Percentiles rank a stretch among this genome's conserved stretches.
Conservation (phyloP, 2,797 vertebrate genomes). For the Lepidocolaptes lacrymiger region DNA sequence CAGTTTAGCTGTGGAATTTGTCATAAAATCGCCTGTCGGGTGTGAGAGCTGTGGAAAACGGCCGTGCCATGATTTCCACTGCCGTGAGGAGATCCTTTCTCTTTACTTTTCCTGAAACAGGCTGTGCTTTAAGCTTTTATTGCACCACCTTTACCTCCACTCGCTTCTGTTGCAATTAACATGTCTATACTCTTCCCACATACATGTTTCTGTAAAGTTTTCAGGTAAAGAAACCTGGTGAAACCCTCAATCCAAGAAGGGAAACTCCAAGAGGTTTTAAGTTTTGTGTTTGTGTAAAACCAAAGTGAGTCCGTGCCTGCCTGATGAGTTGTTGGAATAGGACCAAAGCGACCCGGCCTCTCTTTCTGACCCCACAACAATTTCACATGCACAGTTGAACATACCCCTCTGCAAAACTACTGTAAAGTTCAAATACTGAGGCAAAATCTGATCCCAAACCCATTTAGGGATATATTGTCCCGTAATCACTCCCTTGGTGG, state of each 20-base stretch:
- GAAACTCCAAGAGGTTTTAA: neutral
- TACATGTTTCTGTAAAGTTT: neutral
- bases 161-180: neutral
- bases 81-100: neutral
- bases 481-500: rapidly evolving
- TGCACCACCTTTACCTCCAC: rapidly evolving
- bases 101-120: neutral
- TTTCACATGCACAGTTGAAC: rapidly evolving
- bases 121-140: neutral
- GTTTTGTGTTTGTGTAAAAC: neutral
- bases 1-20: neutral
- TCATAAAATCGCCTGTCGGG: neutral
- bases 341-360: neutral
- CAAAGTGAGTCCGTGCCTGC: rapidly evolving
- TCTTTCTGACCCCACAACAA: neutral
- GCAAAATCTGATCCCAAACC: neutral
- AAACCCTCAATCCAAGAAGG: neutral
- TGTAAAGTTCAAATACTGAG: neutral
- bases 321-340: neutral
- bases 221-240: neutral
- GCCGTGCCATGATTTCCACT: neutral
- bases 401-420: neutral
- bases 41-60: neutral
- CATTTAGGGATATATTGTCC: neutral
- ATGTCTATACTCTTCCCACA: neutral